Evolutionary conservation across 2,113 vertebrate species (phyloP).

Genomic region (Spermophilus dauricus): DNA sequence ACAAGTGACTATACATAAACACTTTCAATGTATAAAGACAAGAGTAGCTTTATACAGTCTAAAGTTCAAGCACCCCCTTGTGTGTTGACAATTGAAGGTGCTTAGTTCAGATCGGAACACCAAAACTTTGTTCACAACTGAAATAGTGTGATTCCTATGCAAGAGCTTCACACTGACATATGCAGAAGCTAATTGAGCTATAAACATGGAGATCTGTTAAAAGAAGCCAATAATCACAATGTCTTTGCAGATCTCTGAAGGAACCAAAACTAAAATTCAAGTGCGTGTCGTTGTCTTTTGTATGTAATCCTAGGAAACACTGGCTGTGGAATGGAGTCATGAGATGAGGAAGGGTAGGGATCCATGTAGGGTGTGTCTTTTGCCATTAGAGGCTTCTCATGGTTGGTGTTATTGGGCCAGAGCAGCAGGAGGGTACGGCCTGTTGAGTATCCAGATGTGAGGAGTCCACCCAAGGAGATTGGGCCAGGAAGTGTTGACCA

Average conservation of each 20-base stretch:
- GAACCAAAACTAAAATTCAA: not conserved
- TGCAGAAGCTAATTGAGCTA: slow-evolving; percentile 27
- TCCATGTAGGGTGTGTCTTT: not conserved
- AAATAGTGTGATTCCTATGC: slow-evolving; percentile 36
- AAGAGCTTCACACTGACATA: slow-evolving; percentile 56
- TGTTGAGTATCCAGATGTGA: not conserved
- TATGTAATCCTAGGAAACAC: slow-evolving; percentile 43
- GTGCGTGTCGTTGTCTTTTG: not conserved
- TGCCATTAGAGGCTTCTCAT: not conserved
- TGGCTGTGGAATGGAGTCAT: not conserved
- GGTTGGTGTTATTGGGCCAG: not conserved
- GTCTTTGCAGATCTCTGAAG: slow-evolving; percentile 53
- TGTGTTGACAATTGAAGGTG: slow-evolving; percentile 54
- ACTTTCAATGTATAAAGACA: slow-evolving; percentile 30
- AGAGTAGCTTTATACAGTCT: slow-evolving; percentile 32
- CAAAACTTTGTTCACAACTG: not conserved
- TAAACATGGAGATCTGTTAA: slow-evolving; percentile 56
- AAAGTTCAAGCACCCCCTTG: slow-evolving; percentile 68
- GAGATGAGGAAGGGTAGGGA: not conserved
- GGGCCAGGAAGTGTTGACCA: not conserved
- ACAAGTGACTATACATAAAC: slow-evolving; percentile 28
- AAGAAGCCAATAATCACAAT: slow-evolving; percentile 25
- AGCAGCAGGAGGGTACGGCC: not conserved
- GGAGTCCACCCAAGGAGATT: not conserved
- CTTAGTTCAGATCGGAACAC: slow-evolving; percentile 37